These are phyloP conservation scores for Natrix natrix DNA, from an alignment of 2,797 vertebrate genomes.

Conservation along the genomic window DNA sequence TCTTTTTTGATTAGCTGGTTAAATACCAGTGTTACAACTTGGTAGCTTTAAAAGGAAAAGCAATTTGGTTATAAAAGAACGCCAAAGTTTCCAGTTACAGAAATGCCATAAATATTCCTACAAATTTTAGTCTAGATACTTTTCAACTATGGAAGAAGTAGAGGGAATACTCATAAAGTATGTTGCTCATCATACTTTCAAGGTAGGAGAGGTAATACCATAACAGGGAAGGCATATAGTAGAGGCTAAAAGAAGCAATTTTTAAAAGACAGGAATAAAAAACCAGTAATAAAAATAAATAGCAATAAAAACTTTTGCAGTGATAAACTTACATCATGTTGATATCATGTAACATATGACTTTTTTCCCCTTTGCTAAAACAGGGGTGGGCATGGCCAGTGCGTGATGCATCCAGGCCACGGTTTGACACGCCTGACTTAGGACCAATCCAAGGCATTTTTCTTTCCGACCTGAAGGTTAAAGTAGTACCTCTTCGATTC, in stretches of 20 bases:
- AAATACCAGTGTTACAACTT: background rate
- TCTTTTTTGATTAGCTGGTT: background rate
- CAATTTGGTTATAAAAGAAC: background rate
- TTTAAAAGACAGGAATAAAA: background rate
- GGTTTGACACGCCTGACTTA: background rate
- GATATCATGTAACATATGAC: too few relatives aligned
- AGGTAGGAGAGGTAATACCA: background rate
- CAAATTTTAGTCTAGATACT: background rate
- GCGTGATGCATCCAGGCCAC: too few relatives aligned
- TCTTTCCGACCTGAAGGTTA: background rate
- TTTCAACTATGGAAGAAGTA: background rate
- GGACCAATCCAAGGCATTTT: background rate
- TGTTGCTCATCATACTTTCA: background rate
- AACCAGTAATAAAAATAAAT: background rate
- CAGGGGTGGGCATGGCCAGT: too few relatives aligned
- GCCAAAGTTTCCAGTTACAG: background rate
- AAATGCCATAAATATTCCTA: background rate
- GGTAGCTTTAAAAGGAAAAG: background rate
- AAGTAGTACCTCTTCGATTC: background rate
- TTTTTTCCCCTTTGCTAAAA: too few relatives aligned
- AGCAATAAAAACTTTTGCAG: background rate
- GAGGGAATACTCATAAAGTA: background rate
- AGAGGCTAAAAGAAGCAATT: background rate
- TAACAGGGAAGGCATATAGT: background rate
- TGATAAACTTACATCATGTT: background rate